A percentile compares a stretch with the other conserved stretches of the same genome.
These are phyloP conservation scores for Erethizon dorsatum DNA, from an alignment of 2,797 vertebrate species.

Conservation along the genomic window DNA sequence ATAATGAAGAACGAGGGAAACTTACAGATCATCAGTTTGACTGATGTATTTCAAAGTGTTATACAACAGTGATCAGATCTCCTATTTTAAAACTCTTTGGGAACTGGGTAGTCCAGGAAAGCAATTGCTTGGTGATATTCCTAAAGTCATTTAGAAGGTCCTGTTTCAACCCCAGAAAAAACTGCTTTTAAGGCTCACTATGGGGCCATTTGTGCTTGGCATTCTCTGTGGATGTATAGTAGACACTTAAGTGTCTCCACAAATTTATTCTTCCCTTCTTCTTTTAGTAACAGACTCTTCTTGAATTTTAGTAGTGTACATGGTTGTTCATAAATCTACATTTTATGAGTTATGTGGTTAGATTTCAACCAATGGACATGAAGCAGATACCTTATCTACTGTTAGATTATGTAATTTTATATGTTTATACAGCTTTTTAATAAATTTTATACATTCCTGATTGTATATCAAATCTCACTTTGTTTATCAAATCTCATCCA, in stretches of 20 bases:
- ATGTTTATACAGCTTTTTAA: slow-evolving; percentile 56
- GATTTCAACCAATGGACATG: background rate
- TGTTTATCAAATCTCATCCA: background rate
- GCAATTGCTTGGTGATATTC: slow-evolving; percentile 22
- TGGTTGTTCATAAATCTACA: background rate
- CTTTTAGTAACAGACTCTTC: slow-evolving; percentile 18
- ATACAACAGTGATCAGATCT: background rate
- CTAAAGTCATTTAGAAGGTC: slow-evolving; percentile 1
- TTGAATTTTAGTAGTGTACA: slow-evolving; percentile 35
- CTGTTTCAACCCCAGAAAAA: slow-evolving; percentile 20
- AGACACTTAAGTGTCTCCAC: background rate
- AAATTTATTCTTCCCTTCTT: slow-evolving; percentile 36
- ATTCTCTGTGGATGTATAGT: background rate
- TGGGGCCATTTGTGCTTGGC: background rate
- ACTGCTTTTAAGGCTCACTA: slow-evolving; percentile 43
- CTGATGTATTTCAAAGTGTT: background rate
- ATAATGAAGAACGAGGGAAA: slow-evolving; percentile 46
- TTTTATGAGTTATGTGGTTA: background rate
- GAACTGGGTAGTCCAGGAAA: slow-evolving; percentile 15
- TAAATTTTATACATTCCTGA: slow-evolving; percentile 8
- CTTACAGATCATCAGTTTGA: background rate
- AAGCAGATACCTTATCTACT: background rate
- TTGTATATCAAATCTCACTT: background rate
- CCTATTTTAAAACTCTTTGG: background rate
- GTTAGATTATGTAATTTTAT: slow-evolving; percentile 25